phyloP scores from a whole-genome alignment of 2,888 invertebrate genomes.

The Leucophenga maculata region DNA sequence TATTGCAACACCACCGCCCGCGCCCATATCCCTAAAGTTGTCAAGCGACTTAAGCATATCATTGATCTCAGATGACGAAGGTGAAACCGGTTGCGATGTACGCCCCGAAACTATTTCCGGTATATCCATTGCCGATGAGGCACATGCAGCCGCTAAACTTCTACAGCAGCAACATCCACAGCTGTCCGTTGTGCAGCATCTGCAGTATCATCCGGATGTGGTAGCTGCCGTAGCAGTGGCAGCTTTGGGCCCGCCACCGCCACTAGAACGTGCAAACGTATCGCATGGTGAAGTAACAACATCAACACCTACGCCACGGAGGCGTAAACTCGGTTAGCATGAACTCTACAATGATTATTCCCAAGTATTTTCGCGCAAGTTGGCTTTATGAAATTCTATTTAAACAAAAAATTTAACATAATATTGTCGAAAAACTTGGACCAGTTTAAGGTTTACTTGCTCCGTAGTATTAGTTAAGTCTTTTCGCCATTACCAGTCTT shows the following conservation, averaged over 20 bases:
- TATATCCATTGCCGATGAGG: slow-evolving; percentile 31
- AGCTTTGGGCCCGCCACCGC: slow-evolving; percentile 26
- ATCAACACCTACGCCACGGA: slow-evolving; percentile 40
- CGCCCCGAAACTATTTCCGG: slow-evolving; percentile 20
- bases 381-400: neutral
- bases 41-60: slow-evolving; percentile 69
- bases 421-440: slow-evolving; percentile 42
- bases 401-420: neutral
- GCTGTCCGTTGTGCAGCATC: slow-evolving; percentile 56
- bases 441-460: slow-evolving; percentile 7
- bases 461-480: neutral
- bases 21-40: slow-evolving; percentile 64
- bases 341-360: slow-evolving; percentile 9
- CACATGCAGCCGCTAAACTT: slow-evolving; percentile 53
- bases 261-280: neutral
- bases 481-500: neutral
- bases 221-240: slow-evolving; percentile 33
- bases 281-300: neutral
- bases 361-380: neutral
- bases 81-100: slow-evolving; percentile 48
- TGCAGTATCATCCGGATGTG: slow-evolving; percentile 56
- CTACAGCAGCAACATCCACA: slow-evolving; percentile 63
- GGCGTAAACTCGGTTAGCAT: slow-evolving; percentile 52
- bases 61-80: slow-evolving; percentile 69
- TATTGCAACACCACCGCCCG: slow-evolving; percentile 54